Evolutionary conservation across 2,888 invertebrate genomes (phyloP), one percentile per base, ranked within the genome.

Genomic region (Mylabris sibirica): DNA sequence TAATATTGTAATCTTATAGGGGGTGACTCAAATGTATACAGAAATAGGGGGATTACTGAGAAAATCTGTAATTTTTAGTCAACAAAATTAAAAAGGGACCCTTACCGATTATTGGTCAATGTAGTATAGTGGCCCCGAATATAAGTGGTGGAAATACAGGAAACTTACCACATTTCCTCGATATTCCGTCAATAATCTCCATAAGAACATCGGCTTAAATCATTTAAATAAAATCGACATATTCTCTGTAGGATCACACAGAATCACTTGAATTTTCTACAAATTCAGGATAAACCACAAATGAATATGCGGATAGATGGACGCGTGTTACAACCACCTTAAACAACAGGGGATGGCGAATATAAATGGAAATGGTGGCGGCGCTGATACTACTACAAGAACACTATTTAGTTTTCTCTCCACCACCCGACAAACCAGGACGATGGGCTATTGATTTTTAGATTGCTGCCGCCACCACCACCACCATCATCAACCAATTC

Each of bases 401-500:
- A 49, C 20, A 49, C n/a, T 65, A 74, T 69, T 68, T 72, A 70
- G 70, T 71, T 70, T 63, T 73, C 72, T 71, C 73, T 71, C 77
- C 79, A 79, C 79, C 78, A 76, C 76, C 49, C 49, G 49, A 77
- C 78, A 75, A n/a, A 75, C 20, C 49, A 8, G 49, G 49, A 49
- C 49, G 75, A 77, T 73, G 73, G 68, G 75, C 74, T 80, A 80
- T 80, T 79, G 80, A 80, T 80, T 80, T 80, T 80, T 78, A 77
- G 67, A 71, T 70, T 73, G 70, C 72, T 77, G 65, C 70, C 70
- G 68, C 60, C 34, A 26, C 60, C 20, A 20, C 49, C 49, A 49
- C 49, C 49, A 49, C 49, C 49, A 49, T 20, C 20, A 49, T 6
- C 49, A 49, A 49, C 49, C 49, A 49, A 20, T 17, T 6, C 49